Base-by-base conservation (phyloP, 1,140 invertebrate genomes). In the Penaeus indicus region DNA sequence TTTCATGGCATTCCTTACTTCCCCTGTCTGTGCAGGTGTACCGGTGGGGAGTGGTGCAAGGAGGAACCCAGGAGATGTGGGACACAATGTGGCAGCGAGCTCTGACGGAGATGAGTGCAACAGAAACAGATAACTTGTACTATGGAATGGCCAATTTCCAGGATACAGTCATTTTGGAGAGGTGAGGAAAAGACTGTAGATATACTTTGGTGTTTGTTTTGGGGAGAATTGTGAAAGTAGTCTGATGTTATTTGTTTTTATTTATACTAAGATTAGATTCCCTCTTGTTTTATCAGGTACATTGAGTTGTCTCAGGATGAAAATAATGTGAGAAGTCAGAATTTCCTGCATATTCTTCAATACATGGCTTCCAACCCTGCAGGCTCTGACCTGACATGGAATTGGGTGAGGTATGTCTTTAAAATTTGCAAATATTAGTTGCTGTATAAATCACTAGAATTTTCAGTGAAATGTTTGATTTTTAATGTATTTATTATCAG, bases 381-480 rank as follows among this genome's bases (percentile, higher is more conserved):
- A 3, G 97, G 97, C 16, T 95, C 94, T 0, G 92, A 93, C 0
- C 91, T 97, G 0, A 95, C 97, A 0, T 98, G 97, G 97, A 95
- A 96, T 91, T 97, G 96, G 93, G 95, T 97, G 1, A 94, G 94
- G 95, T 95, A 92, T 91, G 86, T 86, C 77, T 27, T 32, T 25
- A 1, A 77, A 1, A 25, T 25, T 19, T 21, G 32, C 69, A 38
- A 32, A 72, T 38, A 72, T 21, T 11, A 72, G 11, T 19, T 16
- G 10, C n/a, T 72, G 8, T 72, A 42, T 42, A 42, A 7, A 42
- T 42, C 7, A 42, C 38, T 42, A 7, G 7, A 42, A 42, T 42
- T 42, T 42, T 42, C 7, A 42, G 38, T 42, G 38, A 42, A 42
- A 42, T 42, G 38, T 7, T 42, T 42, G 38, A 7, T 42, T 42